Evolutionary conservation across 1,140 invertebrate genomes (phyloP), one percentile per base, ranked within the genome.

Genomic region (Aphis gossypii): DNA sequence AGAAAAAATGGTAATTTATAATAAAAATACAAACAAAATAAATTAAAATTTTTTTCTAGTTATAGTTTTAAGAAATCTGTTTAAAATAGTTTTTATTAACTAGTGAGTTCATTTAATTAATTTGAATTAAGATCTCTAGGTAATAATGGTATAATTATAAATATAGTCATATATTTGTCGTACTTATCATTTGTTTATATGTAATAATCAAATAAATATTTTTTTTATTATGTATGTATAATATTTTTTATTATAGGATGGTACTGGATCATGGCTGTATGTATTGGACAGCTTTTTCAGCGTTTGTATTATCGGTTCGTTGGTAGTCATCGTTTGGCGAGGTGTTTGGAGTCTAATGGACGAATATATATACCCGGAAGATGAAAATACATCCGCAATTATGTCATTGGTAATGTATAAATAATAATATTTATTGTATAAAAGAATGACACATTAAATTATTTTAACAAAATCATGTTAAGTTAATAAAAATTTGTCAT

Each of bases 301-400:
- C 38, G 97, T 98, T 60, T 96, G 97, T 83, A 96, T 98, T 44
- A 97, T 98, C 88, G 97, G 98, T 4, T 97, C 97, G 0, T 95
- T 98, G 93, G 97, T 98, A 46, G 97, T 98, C 1, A 97, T 98
- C 95, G 97, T 98, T 23, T 98, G 98, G 98, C 96, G 98, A 94
- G 98, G 98, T 54, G 96, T 97, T 41, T 98, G 98, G 97, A 96
- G 96, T 18, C 95, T 98, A 83, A 96, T 98, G 86, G 98, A 98
- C 95, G 95, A 97, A 93, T 97, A 96, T 94, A 95, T 98, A 11
- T 98, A 97, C 95, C 98, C 98, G 3, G 96, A 96, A 0, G 95
- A 97, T 94, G 6, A 6, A 4, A 35, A 89, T n/a, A 95, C 96
- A 68, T 97, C 97, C 1, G 97, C 97, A 46, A 97, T 97, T 96